A percentile compares a stretch with the other conserved stretches of the same genome.
Evolutionary conservation across 2,113 vertebrate species (phyloP).

Genomic region (Xenotilapia leptura): DNA sequence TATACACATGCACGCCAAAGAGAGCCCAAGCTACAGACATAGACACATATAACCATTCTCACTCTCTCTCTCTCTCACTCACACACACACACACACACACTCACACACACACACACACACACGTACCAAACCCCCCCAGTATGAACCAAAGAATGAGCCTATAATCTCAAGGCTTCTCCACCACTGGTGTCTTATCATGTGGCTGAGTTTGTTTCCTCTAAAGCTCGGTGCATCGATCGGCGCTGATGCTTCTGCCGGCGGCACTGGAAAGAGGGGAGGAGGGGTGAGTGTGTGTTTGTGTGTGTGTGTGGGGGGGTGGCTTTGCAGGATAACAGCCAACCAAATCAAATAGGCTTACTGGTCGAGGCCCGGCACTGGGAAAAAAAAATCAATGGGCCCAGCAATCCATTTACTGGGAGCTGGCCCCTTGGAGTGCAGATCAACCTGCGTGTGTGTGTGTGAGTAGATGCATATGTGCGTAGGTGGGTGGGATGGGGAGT

Average conservation of each 20-base stretch:
- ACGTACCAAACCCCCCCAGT: neutral
- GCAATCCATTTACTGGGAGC: conserved; percentile 66
- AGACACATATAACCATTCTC: neutral
- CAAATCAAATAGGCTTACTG: conserved; percentile 66
- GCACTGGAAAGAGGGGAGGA: conserved; percentile 9
- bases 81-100: neutral
- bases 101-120: neutral
- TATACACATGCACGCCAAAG: neutral
- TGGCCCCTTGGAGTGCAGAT: conserved; percentile 39
- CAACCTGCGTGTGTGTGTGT: conserved; percentile 21
- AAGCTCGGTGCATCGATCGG: conserved; percentile 60
- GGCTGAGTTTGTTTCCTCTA: conserved; percentile 65
- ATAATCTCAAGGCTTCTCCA: conserved; percentile 54
- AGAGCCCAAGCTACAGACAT: neutral
- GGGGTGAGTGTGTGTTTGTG: neutral
- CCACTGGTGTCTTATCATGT: conserved; percentile 53
- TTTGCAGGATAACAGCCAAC: conserved; percentile 63
- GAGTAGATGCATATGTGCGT: neutral
- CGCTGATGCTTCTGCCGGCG: conserved; percentile 50
- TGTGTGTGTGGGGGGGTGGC: neutral
- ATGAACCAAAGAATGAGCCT: conserved; percentile 46
- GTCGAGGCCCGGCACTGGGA: conserved; percentile 50
- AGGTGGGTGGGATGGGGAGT: neutral
- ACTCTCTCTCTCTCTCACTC: neutral
- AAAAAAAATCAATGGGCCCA: conserved; percentile 62